Percentiles rank a stretch among this genome's conserved stretches.
These are phyloP conservation scores for Acrocephalus scirpaceus DNA, from an alignment of 2,797 vertebrate genomes.

Conservation along the genomic window DNA sequence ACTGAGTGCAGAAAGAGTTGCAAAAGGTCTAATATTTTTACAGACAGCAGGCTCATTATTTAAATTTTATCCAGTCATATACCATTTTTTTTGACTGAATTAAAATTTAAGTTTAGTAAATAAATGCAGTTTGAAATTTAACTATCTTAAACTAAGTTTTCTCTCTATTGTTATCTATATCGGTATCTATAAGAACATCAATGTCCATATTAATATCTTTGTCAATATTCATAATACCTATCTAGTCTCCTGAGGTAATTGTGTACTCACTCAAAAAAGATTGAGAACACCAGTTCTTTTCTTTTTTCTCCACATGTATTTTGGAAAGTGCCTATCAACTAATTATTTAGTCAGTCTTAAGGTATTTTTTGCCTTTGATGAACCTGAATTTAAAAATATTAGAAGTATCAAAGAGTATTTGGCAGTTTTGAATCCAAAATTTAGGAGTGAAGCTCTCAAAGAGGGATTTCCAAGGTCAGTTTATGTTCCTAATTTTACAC, in stretches of 20 bases:
- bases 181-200: background rate
- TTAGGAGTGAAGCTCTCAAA: background rate
- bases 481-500: background rate
- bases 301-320: background rate
- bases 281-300: background rate
- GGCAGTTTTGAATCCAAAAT: background rate
- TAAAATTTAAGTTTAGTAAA: background rate
- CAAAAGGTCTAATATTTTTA: background rate
- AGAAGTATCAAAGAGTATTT: background rate
- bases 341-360: background rate
- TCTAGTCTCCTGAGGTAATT: background rate
- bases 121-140: background rate
- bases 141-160: background rate
- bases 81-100: background rate
- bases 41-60: background rate
- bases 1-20: background rate
- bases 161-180: fast-evolving
- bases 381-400: background rate
- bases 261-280: background rate
- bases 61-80: background rate
- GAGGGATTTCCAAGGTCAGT: background rate
- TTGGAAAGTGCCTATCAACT: background rate
- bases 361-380: background rate
- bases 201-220: background rate
- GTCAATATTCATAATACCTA: background rate